Evolutionary conservation across 2,888 invertebrate species (phyloP), one percentile per base, ranked within the genome.

Genomic region (Limnephilus marmoratus): DNA sequence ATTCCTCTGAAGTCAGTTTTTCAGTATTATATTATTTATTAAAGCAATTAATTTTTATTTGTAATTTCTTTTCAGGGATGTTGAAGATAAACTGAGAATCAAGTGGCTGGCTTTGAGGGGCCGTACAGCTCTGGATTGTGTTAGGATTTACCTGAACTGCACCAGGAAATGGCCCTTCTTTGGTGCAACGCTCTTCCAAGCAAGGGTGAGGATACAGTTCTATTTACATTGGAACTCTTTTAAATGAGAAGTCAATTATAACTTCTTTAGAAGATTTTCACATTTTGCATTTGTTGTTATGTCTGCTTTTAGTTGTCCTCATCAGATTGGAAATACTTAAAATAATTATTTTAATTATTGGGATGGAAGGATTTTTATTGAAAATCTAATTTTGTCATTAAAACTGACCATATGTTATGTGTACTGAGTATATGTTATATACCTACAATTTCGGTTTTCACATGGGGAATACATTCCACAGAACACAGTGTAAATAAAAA

Each of bases 81-180:
- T 98, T 89, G 98, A 98, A 95, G 97, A 98, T 91, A 97, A 97
- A 94, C 95, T 98, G 86, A 96, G 97, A 92, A 97, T 98, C 83
- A 99, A 99, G 94, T 99, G 99, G 99, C 96, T 97, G 94, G 97
- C 98, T 18, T 95, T 99, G 45, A 98, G 98, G 95, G 99, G 99
- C 0, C 97, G 99, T 85, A 98, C 98, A 83, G 97, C 98, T 12
- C 95, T 98, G 31, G 99, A 99, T 96, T 99, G 99, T 95, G 99
- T 99, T 89, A 97, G 99, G 94, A 99, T 99, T 95, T 99, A 99
- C 96, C 97, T 99, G 94, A 99, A 99, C 93, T 99, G 99, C 94
- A 98, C 99, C 15, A 97, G 99, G 94, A 99, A 99, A 95, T 99
- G 99, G 99, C 98, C 98, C 13, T 99, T 98, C 96, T 99, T 99